Evolutionary conservation across 2,888 invertebrate species (phyloP), one percentile per base, ranked within the genome.

Genomic region (Erannis defoliaria): DNA sequence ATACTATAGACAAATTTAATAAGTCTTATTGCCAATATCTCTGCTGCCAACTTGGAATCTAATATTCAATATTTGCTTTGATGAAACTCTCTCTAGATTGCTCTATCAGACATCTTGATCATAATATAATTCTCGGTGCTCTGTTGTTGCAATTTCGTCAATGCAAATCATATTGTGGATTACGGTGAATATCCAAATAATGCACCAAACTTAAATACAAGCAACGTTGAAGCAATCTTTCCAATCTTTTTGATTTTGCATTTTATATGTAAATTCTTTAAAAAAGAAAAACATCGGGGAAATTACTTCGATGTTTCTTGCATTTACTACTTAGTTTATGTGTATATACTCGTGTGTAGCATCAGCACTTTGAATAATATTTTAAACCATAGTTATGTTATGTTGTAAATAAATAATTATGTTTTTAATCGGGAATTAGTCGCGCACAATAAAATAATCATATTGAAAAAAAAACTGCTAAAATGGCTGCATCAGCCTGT

Each of bases 81-180:
- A 51, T 29, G 21, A 8, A 10, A 21, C 29, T 51, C 35, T 42
- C 23, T 42, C 14, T 9, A 26, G 29, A 51, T 43, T 51, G 37
- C 29, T 45, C 19, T 6, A 19, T 49, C 50, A 45, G 43, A 33
- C 33, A 26, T 26, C 26, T 26, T 8, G 4, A 26, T 26, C 26
- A 26, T 26, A 6, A 26, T 26, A n/a, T 26, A 26, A 37, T 18
- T 29, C 14, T 26, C 10, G 43, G 5, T 45, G 35, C 18, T 26
- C 12, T 45, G 48, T 9, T 26, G 48, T 60, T 70, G 69, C 70
- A 72, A 74, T 70, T 70, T 72, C 73, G 70, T 62, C 67, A 67
- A 67, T 70, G 68, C 55, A 69, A 72, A 72, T 73, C 46, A 42
- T 66, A 65, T 14, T 2, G 63, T 53, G 2, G n/a, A 29, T 29